A percentile compares a stretch with the other conserved stretches of the same genome.
phyloP scores from a whole-genome alignment of 2,113 vertebrate genomes.

The Cyanoliseus patagonus region DNA sequence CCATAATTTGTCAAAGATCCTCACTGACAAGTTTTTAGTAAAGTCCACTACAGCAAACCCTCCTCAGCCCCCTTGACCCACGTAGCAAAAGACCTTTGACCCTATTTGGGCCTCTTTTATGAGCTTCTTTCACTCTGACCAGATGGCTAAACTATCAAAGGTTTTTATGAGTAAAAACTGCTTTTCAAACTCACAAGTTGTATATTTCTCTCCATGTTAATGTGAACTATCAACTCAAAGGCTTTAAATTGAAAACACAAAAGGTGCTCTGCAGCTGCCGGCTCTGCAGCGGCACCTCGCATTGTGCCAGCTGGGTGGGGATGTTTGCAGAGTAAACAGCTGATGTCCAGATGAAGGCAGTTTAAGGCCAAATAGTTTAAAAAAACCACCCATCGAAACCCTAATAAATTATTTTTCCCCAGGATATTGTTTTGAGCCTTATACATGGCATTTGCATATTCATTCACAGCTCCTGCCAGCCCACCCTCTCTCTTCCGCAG shows the following conservation, averaged over 20 bases:
- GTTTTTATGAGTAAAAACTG: slow-evolving; percentile 97
- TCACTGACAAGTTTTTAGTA: slow-evolving; percentile 91
- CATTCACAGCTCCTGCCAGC: neutral
- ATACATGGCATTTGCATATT: neutral
- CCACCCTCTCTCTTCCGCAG: neutral
- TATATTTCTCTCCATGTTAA: slow-evolving; percentile 87
- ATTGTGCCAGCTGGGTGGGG: slow-evolving; percentile 49
- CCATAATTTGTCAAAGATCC: slow-evolving; percentile 95
- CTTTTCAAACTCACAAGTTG: slow-evolving; percentile 81
- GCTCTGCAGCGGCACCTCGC: slow-evolving; percentile 10
- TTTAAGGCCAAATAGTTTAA: slow-evolving; percentile 72
- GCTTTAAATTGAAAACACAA: slow-evolving; percentile 73
- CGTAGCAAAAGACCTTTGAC: slow-evolving; percentile 91
- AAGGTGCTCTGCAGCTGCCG: slow-evolving; percentile 68
- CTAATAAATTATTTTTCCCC: slow-evolving; percentile 66
- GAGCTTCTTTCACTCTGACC: slow-evolving; percentile 89
- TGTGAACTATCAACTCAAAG: slow-evolving; percentile 72
- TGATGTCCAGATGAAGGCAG: slow-evolving; percentile 74
- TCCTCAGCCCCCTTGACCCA: slow-evolving; percentile 89
- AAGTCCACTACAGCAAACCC: slow-evolving; percentile 88
- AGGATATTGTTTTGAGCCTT: slow-evolving; percentile 21
- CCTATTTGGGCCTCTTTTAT: slow-evolving; percentile 94
- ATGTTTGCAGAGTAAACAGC: slow-evolving; percentile 76
- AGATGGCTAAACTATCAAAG: slow-evolving; percentile 99
- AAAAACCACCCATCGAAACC: slow-evolving; percentile 47